Evolutionary conservation across 1,140 invertebrate species (phyloP), one percentile per base, ranked within the genome.

Genomic region (Bombyx mandarina): DNA sequence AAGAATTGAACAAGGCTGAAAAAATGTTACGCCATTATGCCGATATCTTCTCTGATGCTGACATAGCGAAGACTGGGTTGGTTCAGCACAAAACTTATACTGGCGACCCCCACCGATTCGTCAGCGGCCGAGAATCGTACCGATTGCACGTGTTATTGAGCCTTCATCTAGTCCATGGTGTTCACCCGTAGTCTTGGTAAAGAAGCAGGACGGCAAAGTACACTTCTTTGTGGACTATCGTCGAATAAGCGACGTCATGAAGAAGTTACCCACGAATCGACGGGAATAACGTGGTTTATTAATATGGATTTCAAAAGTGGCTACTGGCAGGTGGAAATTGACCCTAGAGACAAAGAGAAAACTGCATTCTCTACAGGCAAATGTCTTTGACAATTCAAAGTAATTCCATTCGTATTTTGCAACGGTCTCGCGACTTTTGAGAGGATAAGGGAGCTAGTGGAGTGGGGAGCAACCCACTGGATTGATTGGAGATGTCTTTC

Each of bases 251-350:
- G 54, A 65, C 5, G 52, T 70, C 7, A 65, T 58, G 0, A 62
- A 60, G 12, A 71, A 66, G 43, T 7, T 89, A 75, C 60, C 88
- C 88, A 2, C 61, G 89, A 10, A 87, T 89, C 6, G 83, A 88
- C 8, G 10, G 67, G 65, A 72, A 84, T 49, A 55, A 75, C 48
- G 57, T 90, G 52, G 66, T 80, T 89, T 18, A 66, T 68, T 1
- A 82, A 70, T 8, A 22, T 89, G 9, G 88, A 89, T 56, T 45
- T 78, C 10, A 70, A 71, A 52, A 52, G 49, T 57, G 77, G 79
- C 6, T 86, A 84, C 57, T 77, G 69, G 61, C 82, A 85, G 54
- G 66, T 87, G 7, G 61, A 69, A 49, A 61, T 87, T 3, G 12
- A 44, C 6, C 6, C 54, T 9, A 54, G 61, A 50, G 70, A 80